Evolutionary conservation across 2,797 vertebrate genomes (phyloP).

Genomic region (Bothrops alternatus): DNA sequence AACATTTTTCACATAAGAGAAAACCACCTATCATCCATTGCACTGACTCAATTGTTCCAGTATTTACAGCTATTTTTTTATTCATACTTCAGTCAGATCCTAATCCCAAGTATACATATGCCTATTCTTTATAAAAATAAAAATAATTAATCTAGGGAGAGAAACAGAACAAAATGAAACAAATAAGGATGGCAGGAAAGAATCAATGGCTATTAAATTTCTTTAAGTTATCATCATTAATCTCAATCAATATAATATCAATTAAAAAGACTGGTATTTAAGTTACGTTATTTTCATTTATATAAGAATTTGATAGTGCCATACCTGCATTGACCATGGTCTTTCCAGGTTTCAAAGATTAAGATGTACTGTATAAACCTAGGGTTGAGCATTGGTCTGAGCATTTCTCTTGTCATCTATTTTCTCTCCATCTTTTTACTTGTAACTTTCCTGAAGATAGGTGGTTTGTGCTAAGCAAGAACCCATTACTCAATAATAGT

Average conservation of each 20-base stretch:
- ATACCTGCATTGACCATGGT: not conserved
- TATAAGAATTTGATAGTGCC: conserved; percentile 10
- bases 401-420: not conserved
- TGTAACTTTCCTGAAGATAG: not conserved
- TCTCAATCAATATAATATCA: conserved; percentile 37
- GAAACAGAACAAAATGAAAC: not conserved
- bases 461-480: not conserved
- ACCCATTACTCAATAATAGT: not conserved
- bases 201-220: conserved; percentile 54
- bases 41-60: not conserved
- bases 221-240: conserved; percentile 43
- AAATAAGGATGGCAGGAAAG: conserved; percentile 11
- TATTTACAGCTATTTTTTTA: not conserved
- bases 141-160: conserved; percentile 24
- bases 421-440: not conserved
- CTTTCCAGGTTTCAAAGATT: not conserved
- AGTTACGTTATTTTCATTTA: conserved; percentile 29
- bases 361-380: not conserved
- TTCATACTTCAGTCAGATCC: not conserved
- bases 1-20: not conserved
- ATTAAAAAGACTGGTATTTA: conserved; percentile 18
- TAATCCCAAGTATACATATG: not conserved
- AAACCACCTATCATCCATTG: no score
- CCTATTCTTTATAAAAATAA: not conserved
- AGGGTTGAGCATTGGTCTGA: not conserved